Evolutionary conservation across 2,797 vertebrate species (phyloP).

Genomic region (Pantherophis alleghaniensis): DNA sequence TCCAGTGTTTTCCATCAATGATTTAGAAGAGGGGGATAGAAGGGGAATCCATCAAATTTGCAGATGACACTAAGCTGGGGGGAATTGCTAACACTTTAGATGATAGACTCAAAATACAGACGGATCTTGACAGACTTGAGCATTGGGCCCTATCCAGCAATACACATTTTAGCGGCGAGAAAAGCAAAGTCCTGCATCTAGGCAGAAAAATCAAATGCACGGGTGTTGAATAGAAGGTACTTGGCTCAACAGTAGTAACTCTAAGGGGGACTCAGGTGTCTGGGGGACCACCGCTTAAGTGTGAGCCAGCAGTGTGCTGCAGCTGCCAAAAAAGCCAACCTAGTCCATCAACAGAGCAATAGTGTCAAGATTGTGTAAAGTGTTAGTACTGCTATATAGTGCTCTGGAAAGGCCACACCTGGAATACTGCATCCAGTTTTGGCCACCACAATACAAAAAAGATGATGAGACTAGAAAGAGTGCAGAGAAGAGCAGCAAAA

Average conservation of each 20-base stretch:
- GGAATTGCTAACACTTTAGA: background rate
- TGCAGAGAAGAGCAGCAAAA: background rate
- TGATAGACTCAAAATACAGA: background rate
- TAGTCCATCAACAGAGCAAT: background rate
- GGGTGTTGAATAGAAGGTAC: background rate
- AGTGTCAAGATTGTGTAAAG: background rate
- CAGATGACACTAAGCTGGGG: background rate
- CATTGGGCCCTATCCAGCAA: background rate
- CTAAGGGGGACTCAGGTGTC: background rate
- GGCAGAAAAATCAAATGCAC: background rate
- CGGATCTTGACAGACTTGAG: background rate
- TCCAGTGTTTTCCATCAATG: background rate
- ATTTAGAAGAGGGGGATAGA: background rate
- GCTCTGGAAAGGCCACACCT: background rate
- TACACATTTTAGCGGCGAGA: background rate
- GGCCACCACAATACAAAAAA: background rate
- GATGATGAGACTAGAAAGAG: background rate
- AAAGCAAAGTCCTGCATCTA: background rate
- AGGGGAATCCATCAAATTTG: background rate
- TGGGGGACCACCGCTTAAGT: background rate
- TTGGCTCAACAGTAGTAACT: background rate
- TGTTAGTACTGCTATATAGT: background rate
- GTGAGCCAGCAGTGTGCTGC: background rate
- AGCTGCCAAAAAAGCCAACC: background rate
- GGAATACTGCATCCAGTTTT: background rate